Conservation (phyloP, 2,888 invertebrate species). For the Himalopsyche tibetana region DNA sequence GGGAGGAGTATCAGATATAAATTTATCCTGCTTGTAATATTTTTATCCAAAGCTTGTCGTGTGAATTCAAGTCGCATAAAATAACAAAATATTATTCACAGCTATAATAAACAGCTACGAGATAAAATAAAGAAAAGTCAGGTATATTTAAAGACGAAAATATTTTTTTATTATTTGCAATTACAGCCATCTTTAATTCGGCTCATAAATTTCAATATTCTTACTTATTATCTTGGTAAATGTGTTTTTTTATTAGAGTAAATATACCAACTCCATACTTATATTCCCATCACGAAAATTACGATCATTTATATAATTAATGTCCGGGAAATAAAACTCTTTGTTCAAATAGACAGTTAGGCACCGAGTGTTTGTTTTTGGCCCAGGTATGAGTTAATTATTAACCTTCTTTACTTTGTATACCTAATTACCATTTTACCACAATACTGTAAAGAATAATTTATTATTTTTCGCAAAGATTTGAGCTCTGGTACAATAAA, state of each 20-base stretch:
- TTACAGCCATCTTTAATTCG: conserved; percentile 15
- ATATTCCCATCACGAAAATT: conserved; percentile 34
- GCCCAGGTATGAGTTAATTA: conserved; percentile 21
- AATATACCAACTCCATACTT: conserved; percentile 1
- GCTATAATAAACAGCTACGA: no score
- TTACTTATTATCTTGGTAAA: conserved; percentile 8
- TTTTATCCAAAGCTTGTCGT: no score
- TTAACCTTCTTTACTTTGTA: conserved; percentile 22
- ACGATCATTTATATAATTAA: conserved; percentile 31
- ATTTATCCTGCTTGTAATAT: no score
- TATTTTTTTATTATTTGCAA: neutral
- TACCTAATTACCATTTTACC: conserved; percentile 34
- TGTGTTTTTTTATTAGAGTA: conserved; percentile 14
- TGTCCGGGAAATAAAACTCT: conserved; percentile 38
- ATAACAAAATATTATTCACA: no score
- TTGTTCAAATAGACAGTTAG: conserved; percentile 42
- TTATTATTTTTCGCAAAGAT: conserved; percentile 43
- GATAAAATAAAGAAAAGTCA: no score
- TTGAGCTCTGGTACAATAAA: conserved; percentile 10
- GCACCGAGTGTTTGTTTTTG: conserved; percentile 14
- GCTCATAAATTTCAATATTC: conserved; percentile 42
- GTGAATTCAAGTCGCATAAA: no score
- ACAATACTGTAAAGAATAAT: conserved; percentile 24
- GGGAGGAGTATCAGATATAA: no score
- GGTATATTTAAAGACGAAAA: no score